Conservation (phyloP, 1,140 invertebrate genomes). For the Planococcus citri region DNA sequence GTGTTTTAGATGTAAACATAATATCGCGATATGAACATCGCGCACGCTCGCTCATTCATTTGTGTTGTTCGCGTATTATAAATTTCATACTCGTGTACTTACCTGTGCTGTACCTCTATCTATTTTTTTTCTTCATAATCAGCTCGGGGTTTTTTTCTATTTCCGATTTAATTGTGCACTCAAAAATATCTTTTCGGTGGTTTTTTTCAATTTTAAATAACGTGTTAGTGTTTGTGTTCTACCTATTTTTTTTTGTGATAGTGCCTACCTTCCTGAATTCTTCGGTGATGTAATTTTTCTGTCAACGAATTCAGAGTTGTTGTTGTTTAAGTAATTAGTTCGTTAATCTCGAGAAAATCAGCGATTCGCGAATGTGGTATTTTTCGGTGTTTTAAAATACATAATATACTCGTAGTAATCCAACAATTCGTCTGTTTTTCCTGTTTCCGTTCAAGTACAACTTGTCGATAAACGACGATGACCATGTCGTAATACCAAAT, state of each 20-base stretch:
- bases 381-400: not conserved
- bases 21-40: constrained; percentile 2
- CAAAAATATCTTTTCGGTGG: too few relatives aligned
- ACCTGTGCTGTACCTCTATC: too few relatives aligned
- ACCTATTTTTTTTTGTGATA: too few relatives aligned
- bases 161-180: too few relatives aligned
- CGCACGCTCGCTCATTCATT: not conserved
- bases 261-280: too few relatives aligned
- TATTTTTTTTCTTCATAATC: too few relatives aligned
- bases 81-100: too few relatives aligned
- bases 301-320: not conserved
- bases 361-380: not conserved
- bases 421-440: not conserved
- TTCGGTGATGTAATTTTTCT: not conserved
- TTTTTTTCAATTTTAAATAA: too few relatives aligned
- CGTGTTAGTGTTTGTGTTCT: not conserved
- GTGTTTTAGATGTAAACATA: constrained; percentile 3
- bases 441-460: not conserved
- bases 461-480: too few relatives aligned
- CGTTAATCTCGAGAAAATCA: not conserved
- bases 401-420: too few relatives aligned
- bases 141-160: not conserved
- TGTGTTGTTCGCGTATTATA: not conserved
- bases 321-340: not conserved
- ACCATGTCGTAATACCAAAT: too few relatives aligned